Percentiles rank a stretch among this genome's conserved stretches.
phyloP scores from a whole-genome alignment of 2,113 vertebrate genomes.

The Hymenochirus boettgeri region DNA sequence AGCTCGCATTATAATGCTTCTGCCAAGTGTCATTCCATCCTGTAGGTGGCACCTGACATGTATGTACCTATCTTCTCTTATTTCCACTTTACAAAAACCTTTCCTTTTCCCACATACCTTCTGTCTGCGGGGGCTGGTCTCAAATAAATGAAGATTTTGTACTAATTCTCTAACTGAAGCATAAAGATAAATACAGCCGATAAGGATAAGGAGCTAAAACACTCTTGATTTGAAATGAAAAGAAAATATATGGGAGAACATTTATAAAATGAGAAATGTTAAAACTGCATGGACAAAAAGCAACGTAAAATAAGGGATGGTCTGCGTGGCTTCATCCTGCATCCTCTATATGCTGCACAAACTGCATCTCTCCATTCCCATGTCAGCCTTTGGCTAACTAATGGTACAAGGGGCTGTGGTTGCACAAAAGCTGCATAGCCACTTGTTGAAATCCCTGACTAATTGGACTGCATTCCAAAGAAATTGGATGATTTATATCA shows the following conservation, averaged over 20 bases:
- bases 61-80: slow-evolving; percentile 44
- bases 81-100: slow-evolving; percentile 55
- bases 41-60: slow-evolving; percentile 48
- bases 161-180: neutral
- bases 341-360: neutral
- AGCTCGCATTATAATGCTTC: neutral
- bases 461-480: too few relatives aligned
- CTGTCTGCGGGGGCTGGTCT: slow-evolving; percentile 48
- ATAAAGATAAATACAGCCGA: neutral
- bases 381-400: too few relatives aligned
- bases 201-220: neutral
- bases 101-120: slow-evolving; percentile 54
- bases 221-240: neutral
- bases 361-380: neutral
- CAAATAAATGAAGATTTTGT: too few relatives aligned
- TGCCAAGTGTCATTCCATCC: slow-evolving; percentile 44
- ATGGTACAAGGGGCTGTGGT: neutral
- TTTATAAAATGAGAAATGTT: too few relatives aligned
- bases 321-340: too few relatives aligned
- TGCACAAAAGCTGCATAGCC: neutral
- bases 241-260: too few relatives aligned
- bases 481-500: too few relatives aligned
- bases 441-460: neutral
- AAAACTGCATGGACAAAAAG: too few relatives aligned
- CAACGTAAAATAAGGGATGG: neutral